Evolutionary conservation across 2,797 vertebrate genomes (phyloP).

Genomic region (Pipistrellus nathusii): DNA sequence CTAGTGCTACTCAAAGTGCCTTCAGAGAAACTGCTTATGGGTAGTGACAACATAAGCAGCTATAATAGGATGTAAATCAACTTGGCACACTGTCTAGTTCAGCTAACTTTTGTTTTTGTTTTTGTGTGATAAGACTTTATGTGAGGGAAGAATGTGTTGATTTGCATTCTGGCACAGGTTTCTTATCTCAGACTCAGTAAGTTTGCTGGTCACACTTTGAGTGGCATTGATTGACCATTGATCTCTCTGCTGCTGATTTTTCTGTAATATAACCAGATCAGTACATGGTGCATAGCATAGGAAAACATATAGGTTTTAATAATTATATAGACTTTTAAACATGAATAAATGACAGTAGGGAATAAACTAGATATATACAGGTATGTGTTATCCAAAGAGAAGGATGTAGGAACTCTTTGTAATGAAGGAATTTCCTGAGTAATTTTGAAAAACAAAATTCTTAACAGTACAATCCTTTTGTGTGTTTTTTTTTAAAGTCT

Average conservation of each 20-base stretch:
- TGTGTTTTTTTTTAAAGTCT: background rate
- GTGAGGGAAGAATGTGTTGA: background rate
- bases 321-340: background rate
- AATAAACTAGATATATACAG: background rate
- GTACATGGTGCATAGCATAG: background rate
- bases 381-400: background rate
- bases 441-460: background rate
- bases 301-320: slow-evolving; percentile 2
- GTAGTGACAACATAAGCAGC: background rate
- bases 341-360: background rate
- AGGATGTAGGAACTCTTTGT: background rate
- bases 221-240: background rate
- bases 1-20: background rate
- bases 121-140: background rate
- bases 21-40: background rate
- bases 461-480: background rate
- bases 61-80: background rate
- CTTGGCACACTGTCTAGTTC: background rate
- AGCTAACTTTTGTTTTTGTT: background rate
- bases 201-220: background rate
- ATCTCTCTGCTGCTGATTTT: background rate
- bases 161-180: background rate
- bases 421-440: background rate
- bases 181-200: background rate
- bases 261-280: background rate